A percentile compares a stretch with the other conserved stretches of the same genome.
These are phyloP conservation scores for Hypsopygia costalis DNA, from an alignment of 2,888 invertebrate species.

Conservation along the genomic window DNA sequence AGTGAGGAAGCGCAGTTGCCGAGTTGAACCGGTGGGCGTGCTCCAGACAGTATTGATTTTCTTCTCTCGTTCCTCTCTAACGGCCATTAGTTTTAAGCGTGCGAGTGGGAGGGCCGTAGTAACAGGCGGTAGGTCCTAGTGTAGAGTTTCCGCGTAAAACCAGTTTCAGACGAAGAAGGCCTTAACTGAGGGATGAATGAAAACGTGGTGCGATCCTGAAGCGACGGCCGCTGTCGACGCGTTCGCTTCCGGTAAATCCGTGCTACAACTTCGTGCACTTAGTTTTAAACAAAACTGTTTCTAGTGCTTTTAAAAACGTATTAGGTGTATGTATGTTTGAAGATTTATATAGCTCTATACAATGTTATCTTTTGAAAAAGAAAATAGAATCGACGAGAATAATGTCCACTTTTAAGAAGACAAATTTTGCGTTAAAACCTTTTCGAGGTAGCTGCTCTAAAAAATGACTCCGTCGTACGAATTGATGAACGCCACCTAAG, in stretches of 20 bases:
- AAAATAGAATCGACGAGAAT: background rate
- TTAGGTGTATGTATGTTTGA: constrained; percentile 15
- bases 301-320: constrained; percentile 32
- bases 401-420: background rate
- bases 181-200: constrained; percentile 75
- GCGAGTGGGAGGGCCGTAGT: constrained; percentile 48
- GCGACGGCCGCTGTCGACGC: constrained; percentile 76
- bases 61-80: constrained; percentile 56
- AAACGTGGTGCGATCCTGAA: constrained; percentile 78
- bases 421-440: background rate
- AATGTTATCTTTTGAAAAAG: background rate
- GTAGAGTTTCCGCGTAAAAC: constrained; percentile 73
- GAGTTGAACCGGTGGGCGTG: constrained; percentile 73
- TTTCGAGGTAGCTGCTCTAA: background rate
- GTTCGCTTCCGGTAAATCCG: constrained; percentile 77
- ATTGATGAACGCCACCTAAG: constrained; percentile 9
- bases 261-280: constrained; percentile 71
- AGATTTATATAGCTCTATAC: background rate
- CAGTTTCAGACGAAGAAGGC: constrained; percentile 43
- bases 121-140: constrained; percentile 62
- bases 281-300: constrained; percentile 63
- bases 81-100: constrained; percentile 34
- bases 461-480: constrained; percentile 1
- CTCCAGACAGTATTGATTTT: constrained; percentile 79
- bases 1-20: constrained; percentile 76